Evolutionary conservation across 2,113 vertebrate genomes (phyloP), one percentile per base, ranked within the genome.

Genomic region (Marmota flaviventris): DNA sequence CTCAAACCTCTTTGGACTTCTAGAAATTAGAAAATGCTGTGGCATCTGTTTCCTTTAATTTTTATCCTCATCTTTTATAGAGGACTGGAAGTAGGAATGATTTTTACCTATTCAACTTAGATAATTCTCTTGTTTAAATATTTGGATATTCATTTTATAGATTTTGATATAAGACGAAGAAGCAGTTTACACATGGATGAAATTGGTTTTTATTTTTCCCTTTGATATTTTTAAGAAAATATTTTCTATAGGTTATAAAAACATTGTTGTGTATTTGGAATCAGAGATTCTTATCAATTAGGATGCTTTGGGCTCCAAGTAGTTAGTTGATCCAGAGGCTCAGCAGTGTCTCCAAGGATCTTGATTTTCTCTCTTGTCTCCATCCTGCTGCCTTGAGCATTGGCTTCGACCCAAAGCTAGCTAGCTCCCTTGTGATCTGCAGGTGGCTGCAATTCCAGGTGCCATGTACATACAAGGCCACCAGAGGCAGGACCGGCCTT

Each of bases 1-100:
- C 5, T 39, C 34, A 90, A 37, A 88, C 24, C 13, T 83, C 82
- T 75, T 29, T 86, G 37, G 51, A 82, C 32, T 77, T 89, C 11
- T 32, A 63, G 81, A 92, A 94, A 73, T 65, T 92, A 51, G 45
- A 95, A 89, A 37, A 85, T 73, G 29, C 29, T 83, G 5, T 69
- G 42, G 75, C 85, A 79, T 72, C 27, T 14, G 14, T 10, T 92
- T 73, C 56, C 32, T n/a, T 14, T 63, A 56, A 65, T 24, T 76
- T 89, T 81, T 79, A 45, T 42, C 37, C 27, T 83, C 5, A 37
- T 39, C 20, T 25, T 92, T 94, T 89, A 8, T 72, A 0, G 69
- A 7, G 13, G 13, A 1, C 4, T 89, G 6, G 45, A 20, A 32
- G 6, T 48, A 39, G 32, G 45, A 85, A 32, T 86, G 7, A 24